phyloP scores from a whole-genome alignment of 2,888 invertebrate genomes.

The Deroplatys truncata region DNA sequence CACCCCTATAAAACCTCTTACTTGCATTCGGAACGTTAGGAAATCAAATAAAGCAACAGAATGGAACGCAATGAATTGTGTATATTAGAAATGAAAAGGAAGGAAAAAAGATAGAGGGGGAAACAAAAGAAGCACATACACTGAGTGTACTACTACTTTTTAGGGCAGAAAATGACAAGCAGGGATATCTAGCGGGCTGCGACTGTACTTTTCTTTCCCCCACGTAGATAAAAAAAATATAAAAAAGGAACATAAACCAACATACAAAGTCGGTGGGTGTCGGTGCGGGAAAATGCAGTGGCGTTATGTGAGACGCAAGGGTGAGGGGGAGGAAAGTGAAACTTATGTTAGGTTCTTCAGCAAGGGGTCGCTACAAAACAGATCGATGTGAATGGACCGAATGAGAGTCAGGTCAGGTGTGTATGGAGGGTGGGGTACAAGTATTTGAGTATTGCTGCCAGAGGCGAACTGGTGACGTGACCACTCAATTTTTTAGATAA shows the following conservation, averaged over 20 bases:
- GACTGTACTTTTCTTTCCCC: background rate
- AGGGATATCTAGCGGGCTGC: no score
- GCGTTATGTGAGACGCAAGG: background rate
- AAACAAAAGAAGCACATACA: background rate
- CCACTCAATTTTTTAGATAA: no score
- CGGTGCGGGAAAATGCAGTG: background rate
- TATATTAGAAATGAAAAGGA: background rate
- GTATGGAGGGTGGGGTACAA: background rate
- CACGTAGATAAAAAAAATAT: background rate
- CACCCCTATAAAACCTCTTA: background rate
- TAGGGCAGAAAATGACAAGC: background rate
- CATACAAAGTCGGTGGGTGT: background rate
- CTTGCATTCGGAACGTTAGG: background rate
- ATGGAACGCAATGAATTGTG: background rate
- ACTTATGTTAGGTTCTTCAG: background rate
- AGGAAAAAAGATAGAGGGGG: no score
- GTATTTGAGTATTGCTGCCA: background rate
- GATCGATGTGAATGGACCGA: background rate
- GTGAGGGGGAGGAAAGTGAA: background rate
- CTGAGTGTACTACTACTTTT: background rate
- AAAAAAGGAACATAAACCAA: background rate
- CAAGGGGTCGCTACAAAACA: background rate
- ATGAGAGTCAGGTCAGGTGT: conserved; percentile 1
- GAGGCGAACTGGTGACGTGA: background rate
- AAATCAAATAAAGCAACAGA: background rate